A percentile compares a stretch with the other conserved stretches of the same genome.
Conservation (phyloP, 2,113 vertebrate genomes). For the Macquaria ambigua region DNA sequence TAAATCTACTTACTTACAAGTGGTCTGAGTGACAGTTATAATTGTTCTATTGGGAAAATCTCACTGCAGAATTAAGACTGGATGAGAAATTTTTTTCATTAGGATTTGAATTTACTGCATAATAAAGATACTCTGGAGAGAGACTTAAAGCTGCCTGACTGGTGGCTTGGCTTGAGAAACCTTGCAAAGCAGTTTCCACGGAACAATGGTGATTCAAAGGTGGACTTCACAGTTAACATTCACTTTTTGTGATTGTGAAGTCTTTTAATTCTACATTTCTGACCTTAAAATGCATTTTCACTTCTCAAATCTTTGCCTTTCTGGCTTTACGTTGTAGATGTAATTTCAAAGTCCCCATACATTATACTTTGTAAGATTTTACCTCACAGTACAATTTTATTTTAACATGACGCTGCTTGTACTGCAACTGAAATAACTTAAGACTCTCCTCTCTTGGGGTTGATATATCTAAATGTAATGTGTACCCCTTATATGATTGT, state of each 20-base stretch:
- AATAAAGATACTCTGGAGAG: neutral
- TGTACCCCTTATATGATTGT: constrained; percentile 16
- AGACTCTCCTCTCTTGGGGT: neutral
- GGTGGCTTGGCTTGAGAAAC: constrained; percentile 5
- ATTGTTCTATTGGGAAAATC: neutral
- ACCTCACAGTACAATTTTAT: constrained; percentile 10
- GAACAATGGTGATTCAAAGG: constrained; percentile 2
- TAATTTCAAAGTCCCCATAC: neutral
- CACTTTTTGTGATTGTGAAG: no score
- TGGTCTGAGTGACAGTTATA: constrained; percentile 69
- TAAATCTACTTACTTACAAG: constrained; percentile 87
- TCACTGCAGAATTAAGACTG: constrained; percentile 18
- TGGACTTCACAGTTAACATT: neutral
- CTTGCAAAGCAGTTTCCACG: constrained; percentile 7
- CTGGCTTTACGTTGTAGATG: neutral
- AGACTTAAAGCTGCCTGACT: constrained; percentile 26
- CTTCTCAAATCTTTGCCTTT: neutral
- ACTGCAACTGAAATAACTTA: constrained; percentile 8
- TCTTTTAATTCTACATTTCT: neutral
- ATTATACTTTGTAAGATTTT: constrained; percentile 9
- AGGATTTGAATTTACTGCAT: constrained; percentile 22
- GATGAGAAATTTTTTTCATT: constrained; percentile 1
- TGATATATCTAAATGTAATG: constrained; percentile 24
- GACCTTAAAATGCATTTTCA: neutral
- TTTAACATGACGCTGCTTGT: neutral